Conservation (phyloP, 2,888 invertebrate genomes). For the Vanessa cardui region DNA sequence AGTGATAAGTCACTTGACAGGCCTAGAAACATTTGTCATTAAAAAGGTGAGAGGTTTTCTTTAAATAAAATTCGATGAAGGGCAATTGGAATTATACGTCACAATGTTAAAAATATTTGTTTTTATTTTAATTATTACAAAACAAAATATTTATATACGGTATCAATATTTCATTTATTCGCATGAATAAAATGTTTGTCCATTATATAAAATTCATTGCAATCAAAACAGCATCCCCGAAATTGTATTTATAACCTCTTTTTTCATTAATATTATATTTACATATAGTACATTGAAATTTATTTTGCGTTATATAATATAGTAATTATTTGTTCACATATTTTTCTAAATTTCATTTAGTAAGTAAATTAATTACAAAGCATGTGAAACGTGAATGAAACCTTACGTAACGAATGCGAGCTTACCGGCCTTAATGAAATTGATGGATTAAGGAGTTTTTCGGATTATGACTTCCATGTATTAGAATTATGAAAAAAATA, state of each 20-base stretch:
- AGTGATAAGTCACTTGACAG: too few relatives aligned
- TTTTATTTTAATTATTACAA: too few relatives aligned
- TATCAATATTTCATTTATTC: conserved; percentile 18
- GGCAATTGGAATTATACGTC: too few relatives aligned
- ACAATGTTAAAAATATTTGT: too few relatives aligned
- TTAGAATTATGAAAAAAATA: not conserved
- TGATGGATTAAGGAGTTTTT: not conserved
- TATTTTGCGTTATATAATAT: too few relatives aligned
- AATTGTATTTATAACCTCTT: not conserved
- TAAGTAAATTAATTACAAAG: too few relatives aligned
- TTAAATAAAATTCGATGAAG: too few relatives aligned
- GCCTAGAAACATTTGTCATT: too few relatives aligned
- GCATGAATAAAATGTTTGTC: not conserved
- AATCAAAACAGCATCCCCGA: not conserved
- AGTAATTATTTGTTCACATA: too few relatives aligned
- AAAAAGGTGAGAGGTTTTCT: too few relatives aligned
- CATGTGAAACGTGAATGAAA: not conserved
- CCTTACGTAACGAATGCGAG: not conserved
- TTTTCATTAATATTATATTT: conserved; percentile 2
- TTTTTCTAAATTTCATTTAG: too few relatives aligned
- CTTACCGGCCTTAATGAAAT: conserved; percentile 3
- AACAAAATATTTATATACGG: conserved; percentile 12
- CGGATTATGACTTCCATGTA: not conserved
- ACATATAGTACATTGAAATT: too few relatives aligned
- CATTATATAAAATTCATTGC: conserved; percentile 7